Conservation (phyloP, 1,140 invertebrate genomes). For the Magallana ariakensis region DNA sequence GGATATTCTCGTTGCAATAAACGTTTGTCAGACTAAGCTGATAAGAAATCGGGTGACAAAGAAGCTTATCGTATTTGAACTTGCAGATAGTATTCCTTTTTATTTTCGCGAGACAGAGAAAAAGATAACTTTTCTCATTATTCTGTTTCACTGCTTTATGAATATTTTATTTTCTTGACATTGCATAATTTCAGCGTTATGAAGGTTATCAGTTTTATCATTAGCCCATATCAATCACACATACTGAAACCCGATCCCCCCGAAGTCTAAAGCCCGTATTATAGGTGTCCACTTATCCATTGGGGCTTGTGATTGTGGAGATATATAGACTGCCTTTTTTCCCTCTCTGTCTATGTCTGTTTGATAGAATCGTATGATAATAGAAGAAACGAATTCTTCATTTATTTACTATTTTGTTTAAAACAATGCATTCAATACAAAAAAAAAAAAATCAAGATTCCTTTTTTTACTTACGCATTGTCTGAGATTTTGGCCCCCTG, state of each 20-base stretch:
- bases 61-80: slow-evolving; percentile 55
- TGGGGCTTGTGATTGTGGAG: background rate
- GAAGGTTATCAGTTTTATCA: slow-evolving; percentile 35
- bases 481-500: background rate
- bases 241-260: slow-evolving; percentile 17
- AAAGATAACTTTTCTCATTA: slow-evolving; percentile 54
- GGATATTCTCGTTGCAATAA: slow-evolving; percentile 27
- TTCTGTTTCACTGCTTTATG: slow-evolving; percentile 54
- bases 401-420: background rate
- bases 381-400: background rate
- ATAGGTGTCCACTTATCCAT: slow-evolving; percentile 37
- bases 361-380: slow-evolving; percentile 15
- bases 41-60: slow-evolving; percentile 48
- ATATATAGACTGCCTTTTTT: slow-evolving; percentile 27
- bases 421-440: slow-evolving; percentile 21
- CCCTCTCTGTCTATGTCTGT: slow-evolving; percentile 26
- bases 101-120: slow-evolving; percentile 14
- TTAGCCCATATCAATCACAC: slow-evolving; percentile 39
- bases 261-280: background rate
- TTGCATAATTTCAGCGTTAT: slow-evolving; percentile 59
- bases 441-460: slow-evolving; percentile 9
- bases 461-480: background rate
- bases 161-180: slow-evolving; percentile 56
- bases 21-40: slow-evolving; percentile 48
- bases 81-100: slow-evolving; percentile 44